Conservation (phyloP, 2,113 vertebrate species). For the Melanotaenia duboulayi region DNA sequence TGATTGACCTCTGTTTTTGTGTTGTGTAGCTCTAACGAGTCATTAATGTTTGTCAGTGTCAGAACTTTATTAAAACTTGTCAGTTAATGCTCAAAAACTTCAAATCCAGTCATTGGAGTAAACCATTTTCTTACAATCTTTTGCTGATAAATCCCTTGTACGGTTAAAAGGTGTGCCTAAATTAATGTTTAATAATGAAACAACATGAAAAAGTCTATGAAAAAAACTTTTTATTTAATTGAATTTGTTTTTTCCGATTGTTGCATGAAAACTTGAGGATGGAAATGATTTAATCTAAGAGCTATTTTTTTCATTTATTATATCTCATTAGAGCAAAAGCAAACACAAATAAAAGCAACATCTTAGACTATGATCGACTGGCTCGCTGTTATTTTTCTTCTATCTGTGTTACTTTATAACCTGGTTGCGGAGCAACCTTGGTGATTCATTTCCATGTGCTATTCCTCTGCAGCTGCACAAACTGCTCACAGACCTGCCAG, state of each 20-base stretch:
- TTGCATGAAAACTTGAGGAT: background rate
- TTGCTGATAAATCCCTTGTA: background rate
- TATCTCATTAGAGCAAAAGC: background rate
- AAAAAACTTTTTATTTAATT: background rate
- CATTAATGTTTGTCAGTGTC: background rate
- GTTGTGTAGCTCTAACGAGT: background rate
- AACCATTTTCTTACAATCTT: background rate
- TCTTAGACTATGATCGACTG: conserved; percentile 5
- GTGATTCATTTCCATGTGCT: conserved; percentile 71
- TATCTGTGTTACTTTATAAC: conserved; percentile 44
- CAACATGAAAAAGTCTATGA: background rate
- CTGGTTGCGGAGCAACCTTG: conserved; percentile 52
- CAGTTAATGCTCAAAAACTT: background rate
- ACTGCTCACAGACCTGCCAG: conserved; percentile 93
- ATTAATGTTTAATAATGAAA: background rate
- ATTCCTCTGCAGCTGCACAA: conserved; percentile 87
- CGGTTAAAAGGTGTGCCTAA: background rate
- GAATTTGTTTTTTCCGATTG: background rate
- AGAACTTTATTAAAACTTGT: background rate
- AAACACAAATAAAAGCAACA: background rate
- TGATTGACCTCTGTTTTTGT: conserved; percentile 25
- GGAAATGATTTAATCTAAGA: background rate
- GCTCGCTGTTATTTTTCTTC: conserved; percentile 6
- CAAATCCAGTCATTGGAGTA: background rate
- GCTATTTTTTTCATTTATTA: background rate